These are phyloP conservation scores for Lutraria rhynchaena DNA, from an alignment of 1,140 invertebrate species.

Conservation along the genomic window DNA sequence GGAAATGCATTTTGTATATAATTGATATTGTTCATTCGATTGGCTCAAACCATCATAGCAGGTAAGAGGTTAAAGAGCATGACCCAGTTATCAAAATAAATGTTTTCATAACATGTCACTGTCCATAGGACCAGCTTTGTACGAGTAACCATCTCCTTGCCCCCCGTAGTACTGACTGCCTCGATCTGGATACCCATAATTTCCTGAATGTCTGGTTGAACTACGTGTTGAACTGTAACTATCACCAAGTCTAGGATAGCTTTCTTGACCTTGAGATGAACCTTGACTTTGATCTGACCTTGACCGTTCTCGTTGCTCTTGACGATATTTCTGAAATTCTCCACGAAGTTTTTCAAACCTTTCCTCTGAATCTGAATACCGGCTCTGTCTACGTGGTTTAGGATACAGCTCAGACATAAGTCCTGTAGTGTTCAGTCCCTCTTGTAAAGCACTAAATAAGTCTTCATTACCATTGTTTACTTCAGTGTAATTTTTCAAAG, in stretches of 20 bases:
- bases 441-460: conserved; percentile 83
- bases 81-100: not conserved
- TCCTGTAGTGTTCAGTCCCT: conserved; percentile 60
- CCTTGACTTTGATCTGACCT: not conserved
- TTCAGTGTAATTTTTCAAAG: conserved; percentile 71
- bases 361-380: conserved; percentile 86
- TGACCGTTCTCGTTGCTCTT: conserved; percentile 85
- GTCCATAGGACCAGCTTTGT: conserved; percentile 69
- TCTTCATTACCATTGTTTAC: conserved; percentile 81
- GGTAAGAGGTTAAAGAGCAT: not conserved
- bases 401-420: conserved; percentile 82
- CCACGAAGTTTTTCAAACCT: conserved; percentile 96
- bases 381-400: conserved; percentile 84
- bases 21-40: not conserved
- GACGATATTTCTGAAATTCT: conserved; percentile 96
- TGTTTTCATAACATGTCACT: conserved; percentile 74
- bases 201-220: conserved; percentile 56
- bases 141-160: conserved; percentile 11
- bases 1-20: not conserved
- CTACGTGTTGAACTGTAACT: conserved; percentile 41
- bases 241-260: conserved; percentile 15
- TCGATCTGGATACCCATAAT: conserved; percentile 24
- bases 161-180: conserved; percentile 40
- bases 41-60: not conserved
- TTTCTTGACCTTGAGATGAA: not conserved